Evolutionary conservation across 2,888 invertebrate genomes (phyloP).

Genomic region (Gnatocerus cornutus): DNA sequence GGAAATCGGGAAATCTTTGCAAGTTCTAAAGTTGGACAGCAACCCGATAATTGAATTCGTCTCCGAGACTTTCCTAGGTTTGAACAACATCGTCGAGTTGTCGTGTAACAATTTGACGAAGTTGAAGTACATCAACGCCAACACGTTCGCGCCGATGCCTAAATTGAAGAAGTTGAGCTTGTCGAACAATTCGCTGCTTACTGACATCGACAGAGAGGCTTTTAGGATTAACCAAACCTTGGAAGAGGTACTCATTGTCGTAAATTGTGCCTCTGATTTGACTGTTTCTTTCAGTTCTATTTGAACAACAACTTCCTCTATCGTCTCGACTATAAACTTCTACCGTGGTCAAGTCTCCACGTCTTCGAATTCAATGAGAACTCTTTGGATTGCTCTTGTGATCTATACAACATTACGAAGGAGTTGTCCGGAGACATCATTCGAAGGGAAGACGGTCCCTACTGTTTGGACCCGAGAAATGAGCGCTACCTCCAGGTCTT

Average conservation of each 20-base stretch:
- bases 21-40: constrained; percentile 76
- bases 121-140: constrained; percentile 72
- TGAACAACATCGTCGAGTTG: constrained; percentile 67
- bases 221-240: constrained; percentile 73
- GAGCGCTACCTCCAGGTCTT: constrained; percentile 57
- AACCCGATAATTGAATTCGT: constrained; percentile 76
- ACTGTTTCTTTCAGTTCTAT: constrained; percentile 72
- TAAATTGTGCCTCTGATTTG: not conserved
- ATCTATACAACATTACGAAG: constrained; percentile 66
- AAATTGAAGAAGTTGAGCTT: constrained; percentile 63
- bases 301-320: constrained; percentile 77
- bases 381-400: constrained; percentile 79
- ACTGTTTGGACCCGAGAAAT: constrained; percentile 61
- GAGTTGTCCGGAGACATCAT: constrained; percentile 59
- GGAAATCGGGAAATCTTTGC: constrained; percentile 73
- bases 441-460: constrained; percentile 60
- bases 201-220: constrained; percentile 75
- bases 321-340: constrained; percentile 73
- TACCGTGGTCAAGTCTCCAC: constrained; percentile 75
- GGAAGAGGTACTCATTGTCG: constrained; percentile 72
- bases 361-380: constrained; percentile 77
- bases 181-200: constrained; percentile 61
- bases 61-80: constrained; percentile 74
- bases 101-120: constrained; percentile 76
- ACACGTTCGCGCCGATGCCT: constrained; percentile 63